Percentiles rank a stretch among this genome's conserved stretches.
These are phyloP conservation scores for Pangasius djambal DNA, from an alignment of 2,797 vertebrate species.

Conservation along the genomic window DNA sequence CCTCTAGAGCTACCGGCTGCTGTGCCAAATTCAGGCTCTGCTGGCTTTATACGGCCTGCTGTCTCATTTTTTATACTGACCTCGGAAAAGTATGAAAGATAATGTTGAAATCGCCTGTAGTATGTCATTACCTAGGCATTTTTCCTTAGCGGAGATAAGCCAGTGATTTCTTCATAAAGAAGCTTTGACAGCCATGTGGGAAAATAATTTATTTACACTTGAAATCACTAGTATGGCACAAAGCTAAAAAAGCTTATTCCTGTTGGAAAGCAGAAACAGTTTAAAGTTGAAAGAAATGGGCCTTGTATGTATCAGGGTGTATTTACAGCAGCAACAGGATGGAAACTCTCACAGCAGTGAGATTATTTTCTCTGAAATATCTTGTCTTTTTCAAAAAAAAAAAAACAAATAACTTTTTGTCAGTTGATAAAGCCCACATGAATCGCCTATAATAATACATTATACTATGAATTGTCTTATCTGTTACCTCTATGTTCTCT, in stretches of 20 bases:
- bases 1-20: not conserved
- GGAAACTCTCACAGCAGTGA: not conserved
- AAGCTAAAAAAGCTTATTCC: not conserved
- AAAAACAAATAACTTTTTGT: not conserved
- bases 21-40: conserved; percentile 1
- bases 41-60: not conserved
- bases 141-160: not conserved
- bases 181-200: not conserved
- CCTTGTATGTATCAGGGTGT: not conserved
- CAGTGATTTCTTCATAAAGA: not conserved
- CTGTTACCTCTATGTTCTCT: not conserved
- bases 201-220: not conserved
- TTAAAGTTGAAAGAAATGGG: not conserved
- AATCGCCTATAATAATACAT: not conserved
- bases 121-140: not conserved
- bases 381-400: not conserved
- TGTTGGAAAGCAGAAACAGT: not conserved
- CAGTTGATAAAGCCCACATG: not conserved
- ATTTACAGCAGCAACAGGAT: not conserved
- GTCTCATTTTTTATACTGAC: conserved; percentile 22
- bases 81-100: conserved; percentile 21
- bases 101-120: conserved; percentile 11
- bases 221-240: not conserved
- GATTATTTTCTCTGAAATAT: not conserved
- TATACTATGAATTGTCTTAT: not conserved